Evolutionary conservation across 2,888 invertebrate genomes (phyloP).

Genomic region (Nemurella pictetii): DNA sequence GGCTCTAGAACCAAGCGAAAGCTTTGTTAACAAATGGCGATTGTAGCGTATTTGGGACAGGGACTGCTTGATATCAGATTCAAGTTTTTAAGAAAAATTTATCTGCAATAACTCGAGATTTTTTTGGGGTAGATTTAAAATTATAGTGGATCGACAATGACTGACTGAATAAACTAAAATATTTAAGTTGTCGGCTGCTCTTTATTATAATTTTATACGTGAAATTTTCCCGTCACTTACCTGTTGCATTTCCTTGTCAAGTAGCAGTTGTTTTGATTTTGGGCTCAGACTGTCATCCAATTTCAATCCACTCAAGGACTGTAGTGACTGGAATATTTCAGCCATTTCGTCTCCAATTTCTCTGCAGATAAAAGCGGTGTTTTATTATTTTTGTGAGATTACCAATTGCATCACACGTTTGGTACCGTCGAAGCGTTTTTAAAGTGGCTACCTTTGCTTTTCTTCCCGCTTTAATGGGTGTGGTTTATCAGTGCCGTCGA

Average conservation of each 20-base stretch:
- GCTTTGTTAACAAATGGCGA: too few species aligned
- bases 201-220: neutral
- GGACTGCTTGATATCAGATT: too few species aligned
- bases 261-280: neutral
- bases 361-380: conserved; percentile 20
- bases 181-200: too few species aligned
- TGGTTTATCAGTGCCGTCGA: conserved; percentile 29
- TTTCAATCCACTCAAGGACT: conserved; percentile 3
- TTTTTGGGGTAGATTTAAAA: too few species aligned
- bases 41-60: too few species aligned
- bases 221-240: conserved; percentile 32
- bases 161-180: too few species aligned
- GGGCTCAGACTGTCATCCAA: conserved; percentile 2
- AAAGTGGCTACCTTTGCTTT: conserved; percentile 57
- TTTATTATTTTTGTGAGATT: neutral
- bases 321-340: conserved; percentile 31
- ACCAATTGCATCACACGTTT: too few species aligned
- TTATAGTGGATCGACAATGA: too few species aligned
- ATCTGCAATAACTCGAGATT: too few species aligned
- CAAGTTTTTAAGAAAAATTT: too few species aligned
- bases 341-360: conserved; percentile 33
- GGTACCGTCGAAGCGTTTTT: conserved; percentile 45
- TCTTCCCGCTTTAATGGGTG: conserved; percentile 51
- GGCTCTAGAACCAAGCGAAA: too few species aligned
- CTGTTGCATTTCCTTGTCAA: conserved; percentile 37